Percentiles rank a stretch among this genome's conserved stretches.
phyloP scores from a whole-genome alignment of 2,888 invertebrate genomes.

The Pycnomerus fuliginosus region DNA sequence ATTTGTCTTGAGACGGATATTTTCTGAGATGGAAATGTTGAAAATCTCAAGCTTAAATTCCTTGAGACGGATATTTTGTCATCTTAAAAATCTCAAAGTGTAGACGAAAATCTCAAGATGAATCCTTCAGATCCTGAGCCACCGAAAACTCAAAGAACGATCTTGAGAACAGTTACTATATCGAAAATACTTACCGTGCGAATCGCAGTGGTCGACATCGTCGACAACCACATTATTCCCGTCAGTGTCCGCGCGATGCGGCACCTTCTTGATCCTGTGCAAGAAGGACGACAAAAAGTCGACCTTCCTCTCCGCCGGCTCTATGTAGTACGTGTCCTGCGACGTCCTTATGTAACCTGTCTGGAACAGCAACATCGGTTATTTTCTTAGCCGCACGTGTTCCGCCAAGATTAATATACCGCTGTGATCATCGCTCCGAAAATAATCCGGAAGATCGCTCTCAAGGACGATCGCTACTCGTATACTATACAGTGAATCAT shows the following conservation, averaged over 20 bases:
- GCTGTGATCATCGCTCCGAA: conserved; percentile 11
- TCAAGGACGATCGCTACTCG: too few relatives aligned
- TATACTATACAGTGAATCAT: too few relatives aligned
- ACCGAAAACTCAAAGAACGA: too few relatives aligned
- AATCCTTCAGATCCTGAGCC: too few relatives aligned
- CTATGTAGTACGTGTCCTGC: conserved; percentile 66
- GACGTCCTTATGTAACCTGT: conserved; percentile 70
- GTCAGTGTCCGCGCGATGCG: conserved; percentile 31
- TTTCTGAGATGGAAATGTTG: too few relatives aligned
- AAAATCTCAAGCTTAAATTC: too few relatives aligned
- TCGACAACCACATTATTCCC: conserved; percentile 30
- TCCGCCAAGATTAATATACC: conserved; percentile 15
- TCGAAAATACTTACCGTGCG: conserved; percentile 39
- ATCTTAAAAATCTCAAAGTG: too few relatives aligned
- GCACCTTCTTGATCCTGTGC: conserved; percentile 54
- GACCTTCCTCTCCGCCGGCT: conserved; percentile 60
- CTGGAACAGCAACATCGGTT: conserved; percentile 54
- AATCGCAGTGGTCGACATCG: conserved; percentile 45
- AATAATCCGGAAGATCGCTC: conserved; percentile 16
- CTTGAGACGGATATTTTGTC: too few relatives aligned
- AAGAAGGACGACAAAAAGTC: conserved; percentile 50
- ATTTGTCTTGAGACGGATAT: too few relatives aligned
- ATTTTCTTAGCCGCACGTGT: too few relatives aligned
- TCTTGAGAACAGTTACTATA: too few relatives aligned
- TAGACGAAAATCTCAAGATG: too few relatives aligned